Evolutionary conservation across 2,888 invertebrate genomes (phyloP).

Genomic region (Noctua janthina): DNA sequence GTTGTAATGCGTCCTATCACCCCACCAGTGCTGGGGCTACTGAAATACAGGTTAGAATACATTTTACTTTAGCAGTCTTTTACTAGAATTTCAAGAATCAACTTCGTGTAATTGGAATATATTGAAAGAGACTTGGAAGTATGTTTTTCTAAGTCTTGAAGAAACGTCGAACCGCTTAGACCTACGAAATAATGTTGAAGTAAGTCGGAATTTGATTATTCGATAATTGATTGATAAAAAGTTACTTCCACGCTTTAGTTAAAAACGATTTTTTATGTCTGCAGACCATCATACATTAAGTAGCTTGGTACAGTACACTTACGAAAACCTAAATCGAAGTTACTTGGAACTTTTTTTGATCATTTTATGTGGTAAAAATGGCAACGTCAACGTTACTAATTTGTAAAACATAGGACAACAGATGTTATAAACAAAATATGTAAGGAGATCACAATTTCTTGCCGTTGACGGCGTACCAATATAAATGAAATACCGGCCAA

Average conservation of each 20-base stretch:
- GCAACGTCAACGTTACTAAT: not conserved
- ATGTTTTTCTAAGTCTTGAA: not conserved
- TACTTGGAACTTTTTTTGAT: not conserved
- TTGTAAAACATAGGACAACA: too few relatives aligned
- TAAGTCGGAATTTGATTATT: not conserved
- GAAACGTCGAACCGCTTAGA: not conserved
- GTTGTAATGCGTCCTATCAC: constrained; percentile 82
- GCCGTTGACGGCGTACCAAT: too few relatives aligned
- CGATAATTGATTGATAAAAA: not conserved
- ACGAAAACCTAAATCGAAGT: not conserved
- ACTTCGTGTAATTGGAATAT: not conserved
- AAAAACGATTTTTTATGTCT: not conserved
- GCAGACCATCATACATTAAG: not conserved
- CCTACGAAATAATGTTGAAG: not conserved
- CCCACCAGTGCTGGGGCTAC: constrained; percentile 70
- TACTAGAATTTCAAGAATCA: not conserved
- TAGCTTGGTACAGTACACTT: not conserved
- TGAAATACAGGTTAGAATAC: constrained; percentile 56
- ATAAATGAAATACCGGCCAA: too few relatives aligned
- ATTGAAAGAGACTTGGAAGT: not conserved
- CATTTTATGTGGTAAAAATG: not conserved
- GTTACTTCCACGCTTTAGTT: not conserved
- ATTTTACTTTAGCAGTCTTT: constrained; percentile 1
- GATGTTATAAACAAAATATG: too few relatives aligned
- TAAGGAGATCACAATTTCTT: too few relatives aligned